phyloP scores from a whole-genome alignment of 2,888 invertebrate species.

The Megamerina dolium region DNA sequence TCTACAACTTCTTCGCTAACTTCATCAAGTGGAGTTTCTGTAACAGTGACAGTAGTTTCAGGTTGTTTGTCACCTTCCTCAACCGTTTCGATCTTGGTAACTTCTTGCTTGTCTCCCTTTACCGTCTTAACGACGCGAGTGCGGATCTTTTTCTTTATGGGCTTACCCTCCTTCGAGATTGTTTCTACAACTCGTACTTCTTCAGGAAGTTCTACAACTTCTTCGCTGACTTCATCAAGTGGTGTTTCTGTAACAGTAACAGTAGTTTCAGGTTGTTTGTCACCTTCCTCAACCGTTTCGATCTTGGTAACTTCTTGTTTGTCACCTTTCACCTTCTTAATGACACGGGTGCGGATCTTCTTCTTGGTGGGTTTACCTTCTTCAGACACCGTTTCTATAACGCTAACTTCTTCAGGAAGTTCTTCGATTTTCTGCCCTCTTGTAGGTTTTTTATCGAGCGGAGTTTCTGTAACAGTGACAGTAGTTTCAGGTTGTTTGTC shows the following conservation, averaged over 20 bases:
- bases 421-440: slow-evolving; percentile 8
- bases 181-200: slow-evolving; percentile 16
- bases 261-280: slow-evolving; percentile 23
- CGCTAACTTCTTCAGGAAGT: slow-evolving; percentile 22
- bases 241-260: slow-evolving; percentile 23
- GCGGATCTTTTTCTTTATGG: slow-evolving; percentile 15
- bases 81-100: slow-evolving; percentile 20
- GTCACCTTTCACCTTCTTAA: slow-evolving; percentile 26
- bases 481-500: slow-evolving; percentile 17
- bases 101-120: slow-evolving; percentile 18
- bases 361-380: slow-evolving; percentile 30
- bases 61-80: slow-evolving; percentile 20
- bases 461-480: slow-evolving; percentile 14
- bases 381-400: slow-evolving; percentile 37
- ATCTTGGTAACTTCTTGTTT: slow-evolving; percentile 28
- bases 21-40: slow-evolving; percentile 16
- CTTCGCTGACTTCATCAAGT: slow-evolving; percentile 12
- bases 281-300: slow-evolving; percentile 26
- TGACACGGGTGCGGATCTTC: slow-evolving; percentile 26
- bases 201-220: slow-evolving; percentile 13
- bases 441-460: slow-evolving; percentile 18
- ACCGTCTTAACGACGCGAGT: slow-evolving; percentile 17
- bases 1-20: slow-evolving; percentile 10
- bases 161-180: slow-evolving; percentile 17
- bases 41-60: slow-evolving; percentile 17